These are phyloP conservation scores for Carassius carassius DNA, from an alignment of 2,113 vertebrate species.

Conservation along the genomic window DNA sequence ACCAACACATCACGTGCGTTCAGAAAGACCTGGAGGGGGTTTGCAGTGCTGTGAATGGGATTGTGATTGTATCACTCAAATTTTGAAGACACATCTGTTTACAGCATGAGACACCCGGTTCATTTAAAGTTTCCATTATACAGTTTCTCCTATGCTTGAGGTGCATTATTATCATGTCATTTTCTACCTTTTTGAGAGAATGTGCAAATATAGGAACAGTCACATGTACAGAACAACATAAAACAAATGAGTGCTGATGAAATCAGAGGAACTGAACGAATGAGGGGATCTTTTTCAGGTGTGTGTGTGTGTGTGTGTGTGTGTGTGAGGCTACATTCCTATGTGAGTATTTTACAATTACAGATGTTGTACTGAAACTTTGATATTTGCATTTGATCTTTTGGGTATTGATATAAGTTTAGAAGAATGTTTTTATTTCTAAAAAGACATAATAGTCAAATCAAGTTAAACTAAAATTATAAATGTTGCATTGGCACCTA, in stretches of 20 bases:
- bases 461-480: too few relatives aligned
- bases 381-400: conserved; percentile 68
- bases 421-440: conserved; percentile 74
- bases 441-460: too few relatives aligned
- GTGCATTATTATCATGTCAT: conserved; percentile 78
- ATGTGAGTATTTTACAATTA: conserved; percentile 66
- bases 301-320: not conserved
- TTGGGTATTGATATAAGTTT: conserved; percentile 73
- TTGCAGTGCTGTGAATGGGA: not conserved
- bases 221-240: conserved; percentile 77
- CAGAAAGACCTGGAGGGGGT: not conserved
- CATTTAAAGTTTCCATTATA: conserved; percentile 82
- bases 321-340: conserved; percentile 57
- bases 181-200: conserved; percentile 81
- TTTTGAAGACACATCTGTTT: conserved; percentile 40
- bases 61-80: not conserved
- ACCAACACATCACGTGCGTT: not conserved
- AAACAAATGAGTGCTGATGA: conserved; percentile 78
- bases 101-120: conserved; percentile 65
- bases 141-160: conserved; percentile 68
- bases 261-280: conserved; percentile 67
- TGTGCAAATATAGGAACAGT: conserved; percentile 84
- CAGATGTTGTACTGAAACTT: conserved; percentile 58
- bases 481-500: too few relatives aligned
- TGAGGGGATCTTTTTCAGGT: conserved; percentile 1